Evolutionary conservation across 2,888 invertebrate species (phyloP), one percentile per base, ranked within the genome.

Genomic region (Leptodirus hochenwartii): DNA sequence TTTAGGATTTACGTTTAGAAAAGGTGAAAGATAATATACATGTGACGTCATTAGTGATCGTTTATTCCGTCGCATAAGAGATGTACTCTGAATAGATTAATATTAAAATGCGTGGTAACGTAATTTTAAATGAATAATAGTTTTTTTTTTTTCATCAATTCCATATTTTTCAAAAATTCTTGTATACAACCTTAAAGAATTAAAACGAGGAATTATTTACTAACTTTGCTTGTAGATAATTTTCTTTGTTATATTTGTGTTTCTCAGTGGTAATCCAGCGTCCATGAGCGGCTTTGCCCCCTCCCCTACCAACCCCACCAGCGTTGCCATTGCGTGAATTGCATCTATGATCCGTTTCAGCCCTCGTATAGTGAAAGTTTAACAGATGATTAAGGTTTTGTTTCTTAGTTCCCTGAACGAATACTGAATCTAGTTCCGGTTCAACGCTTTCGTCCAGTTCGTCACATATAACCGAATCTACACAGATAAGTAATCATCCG

Each of bases 211-310:
- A 31, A 29, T 31, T 29, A 14, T 28, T 12, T 29, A 32, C 71
- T 65, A 61, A 90, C 88, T 88, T 88, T 34, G 91, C 90, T 59
- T 93, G 85, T 36, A 95, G 59, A 56, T 84, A 95, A 47, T 88
- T 78, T 51, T 93, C 90, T 59, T 90, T 90, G 54, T 82, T 87
- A 57, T 84, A 88, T 50, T 75, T 79, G 44, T 74, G 73, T 34
- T 65, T 64, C 34, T 58, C 58, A 25, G 60, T 58, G 34, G 55
- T 53, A 41, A 61, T 47, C 53, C 51, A 52, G 36, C 56, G 52
- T 45, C 54, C 53, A n/a, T 36, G 34, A 10, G 17, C 31, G 32
- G 36, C 38, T 20, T 29, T 17, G 22, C 31, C 31, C 5, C 15
- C 22, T 17, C 16, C 22, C 39, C 53, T 54, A 32, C 43, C 43